Evolutionary conservation across 2,797 vertebrate species (phyloP).

Genomic region (Microchirus variegatus): DNA sequence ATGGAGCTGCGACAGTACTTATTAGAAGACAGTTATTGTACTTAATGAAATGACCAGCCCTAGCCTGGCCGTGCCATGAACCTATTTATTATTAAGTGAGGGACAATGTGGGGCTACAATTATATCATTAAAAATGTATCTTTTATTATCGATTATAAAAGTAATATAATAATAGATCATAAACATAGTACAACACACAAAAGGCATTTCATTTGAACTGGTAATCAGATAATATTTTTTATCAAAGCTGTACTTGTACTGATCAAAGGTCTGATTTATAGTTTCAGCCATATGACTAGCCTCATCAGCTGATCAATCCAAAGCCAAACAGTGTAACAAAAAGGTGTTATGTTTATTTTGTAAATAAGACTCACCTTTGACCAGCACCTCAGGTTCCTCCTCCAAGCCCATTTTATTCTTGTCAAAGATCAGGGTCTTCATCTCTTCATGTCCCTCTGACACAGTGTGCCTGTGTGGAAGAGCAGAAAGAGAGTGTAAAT

Average conservation of each 20-base stretch:
- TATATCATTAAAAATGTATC: no score
- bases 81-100: conserved; percentile 5
- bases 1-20: conserved; percentile 25
- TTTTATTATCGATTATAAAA: neutral
- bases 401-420: conserved; percentile 84
- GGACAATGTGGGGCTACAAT: neutral
- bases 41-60: conserved; percentile 27
- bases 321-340: neutral
- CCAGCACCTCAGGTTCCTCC: conserved; percentile 86
- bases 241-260: no score
- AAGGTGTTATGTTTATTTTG: neutral
- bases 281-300: neutral
- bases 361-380: conserved; percentile 88
- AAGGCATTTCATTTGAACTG: no score
- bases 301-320: neutral
- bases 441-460: conserved; percentile 87
- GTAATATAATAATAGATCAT: no score
- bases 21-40: conserved; percentile 29
- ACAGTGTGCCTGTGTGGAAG: conserved; percentile 76
- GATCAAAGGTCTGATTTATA: neutral
- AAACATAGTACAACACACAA: no score
- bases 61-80: neutral
- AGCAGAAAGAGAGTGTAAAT: conserved; percentile 69
- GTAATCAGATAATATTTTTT: no score
- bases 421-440: conserved; percentile 90